Evolutionary conservation across 2,888 invertebrate species (phyloP).

Genomic region (Magallana nippona): DNA sequence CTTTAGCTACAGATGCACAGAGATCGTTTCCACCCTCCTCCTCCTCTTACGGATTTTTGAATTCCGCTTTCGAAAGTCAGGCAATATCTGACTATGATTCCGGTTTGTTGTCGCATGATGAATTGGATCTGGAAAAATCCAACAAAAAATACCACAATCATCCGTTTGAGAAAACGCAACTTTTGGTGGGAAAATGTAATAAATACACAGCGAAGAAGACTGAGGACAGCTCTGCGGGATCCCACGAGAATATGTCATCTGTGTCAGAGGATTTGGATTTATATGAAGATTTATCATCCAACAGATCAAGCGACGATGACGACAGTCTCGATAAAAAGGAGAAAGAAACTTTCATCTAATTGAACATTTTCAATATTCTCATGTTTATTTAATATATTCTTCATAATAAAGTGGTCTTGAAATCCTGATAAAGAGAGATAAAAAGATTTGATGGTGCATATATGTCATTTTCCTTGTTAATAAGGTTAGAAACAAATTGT

Average conservation of each 20-base stretch:
- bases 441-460: too few species aligned
- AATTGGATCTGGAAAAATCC: neutral
- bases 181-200: constrained; percentile 7
- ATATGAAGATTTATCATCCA: constrained; percentile 40
- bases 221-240: too few species aligned
- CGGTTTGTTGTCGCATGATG: neutral
- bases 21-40: neutral
- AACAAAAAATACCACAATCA: neutral
- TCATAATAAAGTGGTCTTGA: too few species aligned
- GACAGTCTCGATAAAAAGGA: neutral
- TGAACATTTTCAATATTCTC: too few species aligned
- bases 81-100: constrained; percentile 3
- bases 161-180: constrained; percentile 40
- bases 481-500: too few species aligned
- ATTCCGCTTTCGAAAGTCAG: constrained; percentile 19
- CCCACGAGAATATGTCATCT: constrained; percentile 26
- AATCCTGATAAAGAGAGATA: too few species aligned
- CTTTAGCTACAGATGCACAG: neutral
- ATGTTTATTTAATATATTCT: too few species aligned
- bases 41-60: constrained; percentile 28
- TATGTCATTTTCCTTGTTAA: too few species aligned
- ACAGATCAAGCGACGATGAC: constrained; percentile 31
- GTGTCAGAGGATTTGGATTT: constrained; percentile 40
- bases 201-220: neutral
- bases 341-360: too few species aligned